Base-by-base conservation (phyloP, 2,797 vertebrate genomes). In the Malurus leucopterus region DNA sequence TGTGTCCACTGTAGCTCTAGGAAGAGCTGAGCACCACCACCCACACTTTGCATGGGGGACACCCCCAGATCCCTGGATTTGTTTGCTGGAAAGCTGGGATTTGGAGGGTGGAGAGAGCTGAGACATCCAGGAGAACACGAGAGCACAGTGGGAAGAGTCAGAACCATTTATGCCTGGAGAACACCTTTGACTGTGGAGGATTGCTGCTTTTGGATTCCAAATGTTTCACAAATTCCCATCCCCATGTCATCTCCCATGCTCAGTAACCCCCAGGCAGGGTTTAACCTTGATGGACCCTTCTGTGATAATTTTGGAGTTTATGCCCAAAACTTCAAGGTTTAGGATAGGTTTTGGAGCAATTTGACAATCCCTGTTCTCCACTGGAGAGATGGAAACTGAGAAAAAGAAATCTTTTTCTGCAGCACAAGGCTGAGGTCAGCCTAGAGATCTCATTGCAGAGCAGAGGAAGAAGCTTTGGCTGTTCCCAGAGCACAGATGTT, bases 381-480 rank as follows among this genome's bases (percentile, higher is more conserved):
- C 11, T 38, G 50, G 7, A 1, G 5, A 34, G 32, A 20, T 50
- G 18, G 9, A 62, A 17, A 9, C 20, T 13, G 3, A 27, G 67
- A 36, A 59, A 57, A 86, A 65, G 49, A 43, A 29, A 8, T 14
- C 2, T 3, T 72, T 85, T 78, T 36, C 63, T 47, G 50, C 46
- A 73, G 67, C 65, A 40, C 51, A 59, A 24, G 54, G 22, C 43
- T 79, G 49, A 65, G 43, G n/a, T 63, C 90, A 92, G 85, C 75
- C 86, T 79, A 86, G 67, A 89, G 69, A 69, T 80, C 53, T 77
- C 85, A 63, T 88, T 81, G 58, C 74, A 89, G 67, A 92, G 79
- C 46, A 50, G 50, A 87, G 83, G 81, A 94, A 95, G 49, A 17
- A 53, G 41, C 55, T 81, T 87, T 64, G 83, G 63, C 65, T 81